Evolutionary conservation across 2,797 vertebrate genomes (phyloP).

Genomic region (Hydrophis major): DNA sequence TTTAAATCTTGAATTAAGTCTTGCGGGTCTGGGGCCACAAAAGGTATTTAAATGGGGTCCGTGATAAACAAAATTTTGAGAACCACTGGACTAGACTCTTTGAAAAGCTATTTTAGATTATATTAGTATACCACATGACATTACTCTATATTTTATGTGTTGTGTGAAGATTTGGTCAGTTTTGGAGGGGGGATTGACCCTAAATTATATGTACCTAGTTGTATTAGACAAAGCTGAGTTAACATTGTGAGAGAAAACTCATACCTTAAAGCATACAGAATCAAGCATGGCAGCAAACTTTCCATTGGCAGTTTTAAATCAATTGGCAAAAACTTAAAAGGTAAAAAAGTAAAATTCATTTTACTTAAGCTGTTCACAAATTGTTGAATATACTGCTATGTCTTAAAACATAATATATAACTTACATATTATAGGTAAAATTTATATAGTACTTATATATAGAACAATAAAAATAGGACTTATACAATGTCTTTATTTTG

Average conservation of each 20-base stretch:
- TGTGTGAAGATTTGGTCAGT: not conserved
- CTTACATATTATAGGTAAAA: not conserved
- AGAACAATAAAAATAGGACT: not conserved
- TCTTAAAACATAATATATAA: constrained; percentile 11
- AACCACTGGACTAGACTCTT: not conserved
- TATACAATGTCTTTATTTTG: not conserved
- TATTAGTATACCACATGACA: not conserved
- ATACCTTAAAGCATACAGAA: not conserved
- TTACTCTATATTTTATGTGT: not conserved
- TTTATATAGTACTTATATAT: not conserved
- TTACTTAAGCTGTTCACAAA: constrained; percentile 29
- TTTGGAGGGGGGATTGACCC: not conserved
- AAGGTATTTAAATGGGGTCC: not conserved
- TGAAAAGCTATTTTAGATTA: not conserved
- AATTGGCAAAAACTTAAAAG: not conserved
- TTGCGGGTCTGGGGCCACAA: not conserved
- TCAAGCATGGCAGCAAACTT: not conserved
- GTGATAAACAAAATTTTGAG: not conserved
- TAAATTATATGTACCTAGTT: not conserved
- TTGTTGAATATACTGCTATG: not conserved
- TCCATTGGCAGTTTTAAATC: not conserved
- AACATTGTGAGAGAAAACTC: not conserved
- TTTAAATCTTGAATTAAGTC: not conserved
- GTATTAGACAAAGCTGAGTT: not conserved
- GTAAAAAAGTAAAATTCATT: not conserved